Base-by-base conservation (phyloP, 1,140 invertebrate species). In the Drosophila pandora region DNA sequence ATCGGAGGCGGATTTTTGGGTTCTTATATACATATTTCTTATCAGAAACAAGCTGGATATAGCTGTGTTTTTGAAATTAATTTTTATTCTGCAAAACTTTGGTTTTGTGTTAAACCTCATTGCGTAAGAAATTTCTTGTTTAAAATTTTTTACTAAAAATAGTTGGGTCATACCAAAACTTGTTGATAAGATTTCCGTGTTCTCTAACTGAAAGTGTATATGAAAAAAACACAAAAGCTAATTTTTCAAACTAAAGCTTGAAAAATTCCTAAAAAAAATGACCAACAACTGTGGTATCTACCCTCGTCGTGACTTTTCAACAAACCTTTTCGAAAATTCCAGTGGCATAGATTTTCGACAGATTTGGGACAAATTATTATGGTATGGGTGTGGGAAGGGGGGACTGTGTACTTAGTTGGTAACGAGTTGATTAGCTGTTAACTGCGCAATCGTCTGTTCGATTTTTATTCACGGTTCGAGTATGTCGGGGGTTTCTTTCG, bases 401-500 rank as follows among this genome's bases (percentile, higher is more conserved):
- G 21, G 43, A 3, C 13, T 3, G 3, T 9, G 57, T 49, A 62
- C 45, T 25, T 37, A 13, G 61, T 59, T 65, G 53, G 61, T 72
- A 79, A 81, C 78, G 58, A 77, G 79, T 69, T 74, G 60, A 71
- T 75, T 82, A 55, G 70, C 65, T 58, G 64, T 59, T 62, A 67
- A 61, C 61, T 63, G 71, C 57, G 61, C 65, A 75, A 64, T 67
- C 43, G 32, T 54, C 12, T 10, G 13, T 23, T 28, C 17, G 25
- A 34, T n/a, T 49, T 41, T 57, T 48, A 32, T 57, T 43, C 39
- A 47, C 61, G 39, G 60, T 59, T 1, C 34, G 22, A 54, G 59
- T 71, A 71, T 78, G 47, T 32, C 17, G 45, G 22, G 34, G 12
- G 34, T 10, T n/a, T 23, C 30, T 61, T 21, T 52, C 17, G 45